Evolutionary conservation across 2,888 invertebrate genomes (phyloP).

Genomic region (Biston betularia): DNA sequence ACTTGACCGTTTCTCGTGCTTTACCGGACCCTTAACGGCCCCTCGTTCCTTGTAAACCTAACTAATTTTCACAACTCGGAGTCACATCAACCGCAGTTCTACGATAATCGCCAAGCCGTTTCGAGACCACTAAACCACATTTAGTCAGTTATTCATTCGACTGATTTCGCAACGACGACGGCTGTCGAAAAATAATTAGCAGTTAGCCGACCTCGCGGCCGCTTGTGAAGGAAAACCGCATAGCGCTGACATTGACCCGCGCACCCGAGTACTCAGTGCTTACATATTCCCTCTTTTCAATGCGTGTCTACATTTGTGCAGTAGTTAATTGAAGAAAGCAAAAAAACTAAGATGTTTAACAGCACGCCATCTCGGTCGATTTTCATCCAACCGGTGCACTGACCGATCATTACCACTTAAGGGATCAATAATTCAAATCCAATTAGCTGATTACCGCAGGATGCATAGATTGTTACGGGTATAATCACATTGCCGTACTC

Average conservation of each 20-base stretch:
- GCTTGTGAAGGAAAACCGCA: constrained; percentile 72
- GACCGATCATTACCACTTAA: constrained; percentile 66
- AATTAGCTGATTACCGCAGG: constrained; percentile 75
- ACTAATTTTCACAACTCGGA: constrained; percentile 32
- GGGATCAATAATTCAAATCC: constrained; percentile 75
- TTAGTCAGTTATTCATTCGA: constrained; percentile 67
- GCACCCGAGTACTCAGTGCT: constrained; percentile 33
- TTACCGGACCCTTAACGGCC: constrained; percentile 38
- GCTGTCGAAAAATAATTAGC: constrained; percentile 80
- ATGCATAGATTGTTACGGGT: constrained; percentile 55
- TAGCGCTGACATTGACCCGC: constrained; percentile 73
- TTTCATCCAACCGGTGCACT: constrained; percentile 58
- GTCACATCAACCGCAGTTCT: constrained; percentile 35
- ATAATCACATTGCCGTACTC: constrained; percentile 58
- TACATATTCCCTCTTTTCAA: constrained; percentile 48
- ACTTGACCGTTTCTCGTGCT: constrained; percentile 54
- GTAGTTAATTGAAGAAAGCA: constrained; percentile 47
- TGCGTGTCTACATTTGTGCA: constrained; percentile 46
- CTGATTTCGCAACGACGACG: constrained; percentile 68
- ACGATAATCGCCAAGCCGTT: constrained; percentile 58
- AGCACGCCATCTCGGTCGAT: constrained; percentile 52
- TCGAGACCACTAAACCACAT: constrained; percentile 68
- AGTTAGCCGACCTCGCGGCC: constrained; percentile 72
- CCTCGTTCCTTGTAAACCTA: constrained; percentile 21
- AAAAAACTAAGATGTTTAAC: constrained; percentile 54